Conservation (phyloP, 2,888 invertebrate species). For the Abrostola tripartita region DNA sequence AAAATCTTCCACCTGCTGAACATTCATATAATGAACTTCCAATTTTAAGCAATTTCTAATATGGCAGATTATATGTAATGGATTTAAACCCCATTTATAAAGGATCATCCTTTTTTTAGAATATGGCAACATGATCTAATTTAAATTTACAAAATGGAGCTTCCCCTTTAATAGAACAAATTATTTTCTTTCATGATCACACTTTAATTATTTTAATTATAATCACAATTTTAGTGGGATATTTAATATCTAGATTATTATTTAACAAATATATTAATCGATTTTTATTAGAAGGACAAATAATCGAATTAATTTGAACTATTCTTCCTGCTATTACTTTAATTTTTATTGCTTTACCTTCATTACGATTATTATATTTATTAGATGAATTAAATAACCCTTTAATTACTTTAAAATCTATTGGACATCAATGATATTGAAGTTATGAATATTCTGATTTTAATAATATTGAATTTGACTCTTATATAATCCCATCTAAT, state of each 20-base stretch:
- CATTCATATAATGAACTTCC: constrained; percentile 89
- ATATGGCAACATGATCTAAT: constrained; percentile 89
- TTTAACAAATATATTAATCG: constrained; percentile 89
- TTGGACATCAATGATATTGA: constrained; percentile 91
- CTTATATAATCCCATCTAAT: constrained; percentile 86
- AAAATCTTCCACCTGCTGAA: constrained; percentile 88
- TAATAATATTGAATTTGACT: constrained; percentile 88
- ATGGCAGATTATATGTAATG: constrained; percentile 88
- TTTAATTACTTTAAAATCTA: constrained; percentile 89
- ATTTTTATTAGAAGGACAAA: constrained; percentile 88
- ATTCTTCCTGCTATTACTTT: constrained; percentile 89
- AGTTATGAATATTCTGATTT: constrained; percentile 91
- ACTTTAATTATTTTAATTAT: constrained; percentile 89
- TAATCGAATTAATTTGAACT: constrained; percentile 91
- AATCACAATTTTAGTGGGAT: constrained; percentile 89
- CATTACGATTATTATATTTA: constrained; percentile 89
- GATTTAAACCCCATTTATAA: constrained; percentile 91
- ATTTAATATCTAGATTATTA: constrained; percentile 87
- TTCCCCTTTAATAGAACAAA: constrained; percentile 90
- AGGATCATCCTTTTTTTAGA: constrained; percentile 89
- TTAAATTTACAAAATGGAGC: constrained; percentile 89
- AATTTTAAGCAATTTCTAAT: constrained; percentile 89
- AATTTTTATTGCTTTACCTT: constrained; percentile 90
- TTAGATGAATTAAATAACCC: constrained; percentile 90
- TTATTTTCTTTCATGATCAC: constrained; percentile 90